A percentile compares a stretch with the other conserved stretches of the same genome.
These are phyloP conservation scores for Protobothrops mucrosquamatus DNA, from an alignment of 2,113 vertebrate species.

Conservation along the genomic window DNA sequence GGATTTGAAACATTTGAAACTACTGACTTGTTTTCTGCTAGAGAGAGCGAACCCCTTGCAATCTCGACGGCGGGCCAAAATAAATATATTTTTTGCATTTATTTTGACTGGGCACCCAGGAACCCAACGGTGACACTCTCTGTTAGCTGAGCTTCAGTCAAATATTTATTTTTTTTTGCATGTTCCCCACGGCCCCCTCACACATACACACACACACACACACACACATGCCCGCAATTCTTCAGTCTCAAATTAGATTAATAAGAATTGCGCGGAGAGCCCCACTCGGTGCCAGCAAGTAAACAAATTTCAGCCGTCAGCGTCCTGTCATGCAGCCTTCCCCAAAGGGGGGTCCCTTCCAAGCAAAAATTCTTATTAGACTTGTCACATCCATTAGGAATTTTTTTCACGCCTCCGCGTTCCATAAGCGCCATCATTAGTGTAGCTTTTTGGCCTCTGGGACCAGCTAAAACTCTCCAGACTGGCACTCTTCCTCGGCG, in stretches of 20 bases:
- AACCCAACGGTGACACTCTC: slow-evolving; percentile 59
- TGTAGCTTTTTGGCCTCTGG: slow-evolving; percentile 68
- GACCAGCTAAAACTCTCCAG: slow-evolving; percentile 61
- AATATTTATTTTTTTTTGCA: slow-evolving; percentile 44
- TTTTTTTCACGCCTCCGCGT: slow-evolving; percentile 88
- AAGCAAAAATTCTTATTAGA: slow-evolving; percentile 94
- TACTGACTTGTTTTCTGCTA: neutral
- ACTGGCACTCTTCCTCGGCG: slow-evolving; percentile 38
- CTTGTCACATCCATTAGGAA: slow-evolving; percentile 98
- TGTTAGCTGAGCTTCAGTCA: slow-evolving; percentile 60
- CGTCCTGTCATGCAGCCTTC: slow-evolving; percentile 77
- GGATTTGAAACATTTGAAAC: too few relatives aligned
- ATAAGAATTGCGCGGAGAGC: slow-evolving; percentile 72
- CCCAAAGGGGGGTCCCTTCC: slow-evolving; percentile 81
- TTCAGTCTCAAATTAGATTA: slow-evolving; percentile 79
- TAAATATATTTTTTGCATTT: neutral
- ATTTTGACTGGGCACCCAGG: neutral
- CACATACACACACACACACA: neutral
- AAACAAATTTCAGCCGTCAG: slow-evolving; percentile 82
- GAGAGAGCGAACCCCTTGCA: neutral
- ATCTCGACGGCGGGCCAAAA: neutral
- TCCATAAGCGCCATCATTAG: slow-evolving; percentile 84
- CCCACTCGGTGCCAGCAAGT: slow-evolving; percentile 68
- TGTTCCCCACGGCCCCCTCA: neutral
- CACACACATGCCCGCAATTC: slow-evolving; percentile 26